phyloP scores from a whole-genome alignment of 2,888 invertebrate species.

The Drosophila longiperda region DNA sequence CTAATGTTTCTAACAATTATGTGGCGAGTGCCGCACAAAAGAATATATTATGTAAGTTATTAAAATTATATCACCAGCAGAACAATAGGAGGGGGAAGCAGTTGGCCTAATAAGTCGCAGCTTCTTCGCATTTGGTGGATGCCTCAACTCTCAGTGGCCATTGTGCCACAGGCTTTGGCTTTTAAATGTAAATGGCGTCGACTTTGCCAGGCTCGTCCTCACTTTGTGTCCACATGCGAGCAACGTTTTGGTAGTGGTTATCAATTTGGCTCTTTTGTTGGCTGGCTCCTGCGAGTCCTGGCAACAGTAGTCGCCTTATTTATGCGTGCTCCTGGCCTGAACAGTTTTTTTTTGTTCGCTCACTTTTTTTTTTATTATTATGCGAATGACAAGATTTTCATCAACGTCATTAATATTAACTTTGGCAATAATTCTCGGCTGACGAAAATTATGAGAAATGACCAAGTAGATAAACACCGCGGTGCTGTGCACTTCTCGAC shows the following conservation, averaged over 20 bases:
- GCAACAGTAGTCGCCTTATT: conserved; percentile 56
- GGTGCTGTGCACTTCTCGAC: conserved; percentile 69
- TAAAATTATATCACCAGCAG: conserved; percentile 77
- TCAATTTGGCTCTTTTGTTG: conserved; percentile 75
- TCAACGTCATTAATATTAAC: conserved; percentile 82
- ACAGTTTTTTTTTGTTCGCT: conserved; percentile 26
- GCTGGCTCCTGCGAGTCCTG: conserved; percentile 36
- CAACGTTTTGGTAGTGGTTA: conserved; percentile 69
- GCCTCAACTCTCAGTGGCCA: conserved; percentile 36
- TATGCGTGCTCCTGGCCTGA: conserved; percentile 61
- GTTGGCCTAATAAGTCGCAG: conserved; percentile 66
- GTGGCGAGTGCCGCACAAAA: conserved; percentile 70
- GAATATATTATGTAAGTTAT: conserved; percentile 78
- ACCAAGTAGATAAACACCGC: conserved; percentile 68
- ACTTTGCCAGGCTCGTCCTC: conserved; percentile 33
- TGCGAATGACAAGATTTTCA: conserved; percentile 81
- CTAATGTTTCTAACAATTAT: conserved; percentile 78
- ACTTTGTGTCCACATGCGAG: conserved; percentile 60
- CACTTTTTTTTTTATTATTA: conserved; percentile 54
- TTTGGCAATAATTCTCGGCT: conserved; percentile 81
- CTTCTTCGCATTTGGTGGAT: conserved; percentile 37
- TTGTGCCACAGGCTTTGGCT: conserved; percentile 68
- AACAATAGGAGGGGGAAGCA: conserved; percentile 3
- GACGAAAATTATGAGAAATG: conserved; percentile 80
- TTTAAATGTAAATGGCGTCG: conserved; percentile 77